Percentiles rank a stretch among this genome's conserved stretches.
phyloP scores from a whole-genome alignment of 2,113 vertebrate species.

The Rhagologus leucostigma region DNA sequence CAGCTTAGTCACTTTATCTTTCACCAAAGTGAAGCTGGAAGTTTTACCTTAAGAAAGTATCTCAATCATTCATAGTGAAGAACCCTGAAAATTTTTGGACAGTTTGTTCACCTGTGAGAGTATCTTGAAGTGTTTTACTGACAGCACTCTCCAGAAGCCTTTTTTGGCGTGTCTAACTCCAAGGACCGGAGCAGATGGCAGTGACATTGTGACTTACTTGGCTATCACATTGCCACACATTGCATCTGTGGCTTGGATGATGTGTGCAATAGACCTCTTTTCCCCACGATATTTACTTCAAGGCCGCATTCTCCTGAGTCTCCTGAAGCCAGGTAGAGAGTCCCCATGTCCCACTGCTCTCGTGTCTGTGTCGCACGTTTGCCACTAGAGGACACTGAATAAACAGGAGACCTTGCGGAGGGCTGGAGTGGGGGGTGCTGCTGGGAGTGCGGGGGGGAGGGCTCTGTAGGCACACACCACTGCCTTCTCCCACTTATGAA shows the following conservation, averaged over 20 bases:
- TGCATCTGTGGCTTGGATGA: background rate
- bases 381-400: conserved; percentile 68
- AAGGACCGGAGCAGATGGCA: background rate
- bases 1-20: background rate
- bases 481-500: background rate
- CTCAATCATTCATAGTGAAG: background rate
- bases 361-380: background rate
- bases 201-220: background rate
- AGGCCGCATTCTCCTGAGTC: background rate
- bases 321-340: background rate
- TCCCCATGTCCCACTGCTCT: background rate
- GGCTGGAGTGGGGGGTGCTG: background rate
- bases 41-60: background rate
- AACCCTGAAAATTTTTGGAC: background rate
- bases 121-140: background rate
- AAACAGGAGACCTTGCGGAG: conserved; percentile 21
- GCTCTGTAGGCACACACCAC: background rate
- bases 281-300: background rate
- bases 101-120: background rate
- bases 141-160: background rate
- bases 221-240: background rate
- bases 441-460: no score
- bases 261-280: background rate
- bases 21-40: background rate
- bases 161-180: background rate